Base-by-base conservation (phyloP, 2,797 vertebrate species). In the Ptychadena robeensis region DNA sequence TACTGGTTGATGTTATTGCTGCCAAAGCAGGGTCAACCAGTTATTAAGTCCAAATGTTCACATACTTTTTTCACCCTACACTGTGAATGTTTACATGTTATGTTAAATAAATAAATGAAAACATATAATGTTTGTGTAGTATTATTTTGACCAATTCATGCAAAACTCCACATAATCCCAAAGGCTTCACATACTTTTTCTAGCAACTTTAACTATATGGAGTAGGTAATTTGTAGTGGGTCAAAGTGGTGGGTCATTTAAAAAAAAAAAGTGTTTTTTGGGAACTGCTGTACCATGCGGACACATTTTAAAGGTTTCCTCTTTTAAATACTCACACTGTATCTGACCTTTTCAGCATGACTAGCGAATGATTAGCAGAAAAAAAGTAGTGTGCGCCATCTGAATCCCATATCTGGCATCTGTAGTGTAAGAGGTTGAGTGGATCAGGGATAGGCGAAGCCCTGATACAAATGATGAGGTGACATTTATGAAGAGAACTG, bases 401-500 rank as follows among this genome's bases (percentile, higher is more conserved):
- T 61, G 59, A 61, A 28, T 61, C 59, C 27, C 27, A 32, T 15
- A 61, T 74, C 31, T 59, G 73, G 35, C 18, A 75, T 28, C 12
- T 44, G n/a, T 30, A 25, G 59, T 28, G 59, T 61, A 28, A 76
- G 35, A 25, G 31, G 30, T 63, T 67, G 65, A 75, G 9, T 6
- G 40, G 48, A 82, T 67, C 63, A 59, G 64, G 14, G 71, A 44
- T 38, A 69, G 73, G 53, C 9, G 48, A 57, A 59, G 59, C 40
- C 65, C 48, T 69, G 72, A 53, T 63, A 76, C 48, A 63, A 69
- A 69, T 69, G 81, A 78, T 78, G 48, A 64, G 40, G 69, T 79
- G 82, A 83, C 68, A 79, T 79, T 83, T 83, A 68, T 83, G 18
- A 66, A 79, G 37, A 70, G 61, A 57, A 30, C 44, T 73, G 82